Percentiles rank a stretch among this genome's conserved stretches.
phyloP scores from a whole-genome alignment of 2,888 invertebrate species.

The Argynnis bischoffii region DNA sequence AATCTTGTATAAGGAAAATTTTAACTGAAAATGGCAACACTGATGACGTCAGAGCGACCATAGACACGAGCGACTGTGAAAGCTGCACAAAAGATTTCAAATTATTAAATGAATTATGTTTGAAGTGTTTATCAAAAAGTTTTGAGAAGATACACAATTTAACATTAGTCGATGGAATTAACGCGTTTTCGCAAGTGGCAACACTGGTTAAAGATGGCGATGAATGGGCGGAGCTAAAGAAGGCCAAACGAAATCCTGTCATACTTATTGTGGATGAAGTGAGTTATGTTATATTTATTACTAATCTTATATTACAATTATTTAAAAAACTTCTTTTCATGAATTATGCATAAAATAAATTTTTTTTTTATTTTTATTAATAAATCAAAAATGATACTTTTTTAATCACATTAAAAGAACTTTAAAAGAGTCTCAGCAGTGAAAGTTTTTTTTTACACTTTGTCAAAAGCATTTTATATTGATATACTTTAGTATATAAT shows the following conservation, averaged over 20 bases:
- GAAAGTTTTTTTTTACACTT: no score
- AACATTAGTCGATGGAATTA: conserved; percentile 66
- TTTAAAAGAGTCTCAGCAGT: no score
- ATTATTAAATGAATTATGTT: conserved; percentile 59
- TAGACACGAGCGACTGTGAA: conserved; percentile 50
- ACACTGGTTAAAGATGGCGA: conserved; percentile 62
- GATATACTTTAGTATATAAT: no score
- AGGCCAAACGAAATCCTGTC: conserved; percentile 81
- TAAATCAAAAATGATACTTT: no score
- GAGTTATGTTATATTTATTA: conserved; percentile 26
- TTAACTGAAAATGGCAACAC: conserved; percentile 66
- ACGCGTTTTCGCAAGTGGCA: conserved; percentile 66
- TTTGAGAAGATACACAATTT: conserved; percentile 66
- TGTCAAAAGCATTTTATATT: no score
- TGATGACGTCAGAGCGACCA: conserved; percentile 51
- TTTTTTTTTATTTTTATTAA: no score
- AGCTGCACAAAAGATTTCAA: conserved; percentile 58
- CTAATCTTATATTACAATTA: neutral
- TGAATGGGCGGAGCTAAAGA: conserved; percentile 63
- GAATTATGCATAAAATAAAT: no score
- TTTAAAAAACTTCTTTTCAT: no score
- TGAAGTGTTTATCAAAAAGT: conserved; percentile 63
- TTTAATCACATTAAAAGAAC: no score
- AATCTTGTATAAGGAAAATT: conserved; percentile 64
- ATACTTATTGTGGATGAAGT: conserved; percentile 88